Evolutionary conservation across 92 coral and sea anemone genomes (phyloP).

Genomic region (Actinernus sp.): DNA sequence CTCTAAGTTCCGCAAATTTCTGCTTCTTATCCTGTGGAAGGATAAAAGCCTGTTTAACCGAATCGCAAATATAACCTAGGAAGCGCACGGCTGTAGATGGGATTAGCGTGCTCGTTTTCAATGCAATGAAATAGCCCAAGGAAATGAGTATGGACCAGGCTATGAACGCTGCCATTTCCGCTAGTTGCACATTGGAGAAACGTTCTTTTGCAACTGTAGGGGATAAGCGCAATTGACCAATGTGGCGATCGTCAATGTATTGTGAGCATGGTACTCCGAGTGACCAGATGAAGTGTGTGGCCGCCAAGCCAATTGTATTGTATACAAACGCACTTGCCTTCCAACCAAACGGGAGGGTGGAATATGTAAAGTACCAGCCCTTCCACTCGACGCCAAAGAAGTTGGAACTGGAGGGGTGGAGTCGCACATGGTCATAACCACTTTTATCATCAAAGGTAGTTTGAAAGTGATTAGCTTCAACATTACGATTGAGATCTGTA

Average conservation of each 20-base stretch:
- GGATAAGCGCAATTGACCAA: slow-evolving; percentile 16
- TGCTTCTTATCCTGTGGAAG: slow-evolving; percentile 45
- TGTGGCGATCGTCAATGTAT: slow-evolving; percentile 61
- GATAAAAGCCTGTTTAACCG: slow-evolving; percentile 33
- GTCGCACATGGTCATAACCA: slow-evolving; percentile 54
- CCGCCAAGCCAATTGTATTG: slow-evolving; percentile 43
- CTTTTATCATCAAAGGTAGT: too few species aligned
- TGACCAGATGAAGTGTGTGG: slow-evolving; percentile 31
- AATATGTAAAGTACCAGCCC: slow-evolving; percentile 44
- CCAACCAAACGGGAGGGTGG: slow-evolving; percentile 62
- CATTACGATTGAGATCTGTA: not conserved
- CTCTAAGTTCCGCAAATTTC: slow-evolving; percentile 42
- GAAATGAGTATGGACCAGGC: not conserved
- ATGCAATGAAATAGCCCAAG: slow-evolving; percentile 11
- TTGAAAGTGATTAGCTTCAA: not conserved
- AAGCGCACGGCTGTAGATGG: slow-evolving; percentile 32
- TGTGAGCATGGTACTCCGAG: slow-evolving; percentile 55
- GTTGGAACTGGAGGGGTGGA: slow-evolving; percentile 27
- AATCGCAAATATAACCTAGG: slow-evolving; percentile 46
- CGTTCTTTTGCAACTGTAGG: not conserved
- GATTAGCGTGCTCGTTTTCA: slow-evolving; percentile 14
- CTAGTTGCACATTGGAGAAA: slow-evolving; percentile 24
- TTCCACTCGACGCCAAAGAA: slow-evolving; percentile 51
- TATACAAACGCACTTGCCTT: slow-evolving; percentile 58
- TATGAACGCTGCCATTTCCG: slow-evolving; percentile 47